Base-by-base conservation (phyloP, 1,140 invertebrate genomes). In the Helicoverpa armigera region DNA sequence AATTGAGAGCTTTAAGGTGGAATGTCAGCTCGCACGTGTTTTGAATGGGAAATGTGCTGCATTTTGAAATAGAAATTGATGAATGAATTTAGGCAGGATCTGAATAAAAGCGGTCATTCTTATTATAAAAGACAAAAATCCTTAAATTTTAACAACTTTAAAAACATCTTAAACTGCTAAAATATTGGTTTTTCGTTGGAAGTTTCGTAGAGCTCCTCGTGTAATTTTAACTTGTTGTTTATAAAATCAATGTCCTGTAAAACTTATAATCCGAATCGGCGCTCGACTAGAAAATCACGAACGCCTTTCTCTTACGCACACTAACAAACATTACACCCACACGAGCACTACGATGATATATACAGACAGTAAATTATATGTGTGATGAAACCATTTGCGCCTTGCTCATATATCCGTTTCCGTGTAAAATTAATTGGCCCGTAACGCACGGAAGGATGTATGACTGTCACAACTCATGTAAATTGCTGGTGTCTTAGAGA, bases 401-500 rank as follows among this genome's bases (percentile, higher is more conserved):
- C 85, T 87, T 86, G 88, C 87, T 90, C 87, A 87, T 88, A 91
- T 91, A 92, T 92, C 91, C 92, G 91, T 90, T 92, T 94, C 91
- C 92, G 92, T 90, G 88, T 91, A 89, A 93, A 91, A 94, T 94
- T 93, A 93, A 94, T 94, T 92, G 92, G 91, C 79, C 89, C 89
- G 87, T 93, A 89, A 92, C 91, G 86, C 85, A 89, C 90, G 91
- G 91, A 92, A 94, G 92, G 91, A 93, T 91, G 89, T 83, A 87
- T 86, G 87, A 79, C 82, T 80, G 88, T 86, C 89, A 92, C 91
- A 93, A 92, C 89, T 94, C 91, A 94, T 93, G 91, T 93, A 90
- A 91, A 93, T 93, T 92, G 85, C 90, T 85, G 75, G 79, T 85
- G 86, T 87, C 89, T 90, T 87, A 86, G 60, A 84, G 63, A 77